Evolutionary conservation across 2,888 invertebrate species (phyloP).

Genomic region (Autographa gamma): DNA sequence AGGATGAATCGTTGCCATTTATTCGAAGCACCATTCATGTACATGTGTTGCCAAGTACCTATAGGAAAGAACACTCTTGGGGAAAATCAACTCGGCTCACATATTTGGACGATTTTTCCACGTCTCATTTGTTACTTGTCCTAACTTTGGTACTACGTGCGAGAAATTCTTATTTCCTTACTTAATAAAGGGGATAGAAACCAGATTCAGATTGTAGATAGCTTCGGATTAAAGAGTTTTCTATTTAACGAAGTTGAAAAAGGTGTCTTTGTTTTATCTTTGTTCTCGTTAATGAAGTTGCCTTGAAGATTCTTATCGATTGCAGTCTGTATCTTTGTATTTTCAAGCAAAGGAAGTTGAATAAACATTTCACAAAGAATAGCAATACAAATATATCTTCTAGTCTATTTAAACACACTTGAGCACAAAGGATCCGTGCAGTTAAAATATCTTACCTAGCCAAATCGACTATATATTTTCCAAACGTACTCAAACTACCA

Average conservation of each 20-base stretch:
- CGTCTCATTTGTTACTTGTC: slow-evolving; percentile 83
- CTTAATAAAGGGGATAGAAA: slow-evolving; percentile 68
- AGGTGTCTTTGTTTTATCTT: slow-evolving; percentile 27
- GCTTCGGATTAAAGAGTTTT: slow-evolving; percentile 41
- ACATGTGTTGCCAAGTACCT: slow-evolving; percentile 67
- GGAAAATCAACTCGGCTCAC: slow-evolving; percentile 82
- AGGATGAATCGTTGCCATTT: slow-evolving; percentile 75
- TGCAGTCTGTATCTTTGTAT: neutral
- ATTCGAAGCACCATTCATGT: slow-evolving; percentile 68
- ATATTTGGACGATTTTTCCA: slow-evolving; percentile 83
- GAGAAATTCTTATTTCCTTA: slow-evolving; percentile 71
- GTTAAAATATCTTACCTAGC: slow-evolving; percentile 57
- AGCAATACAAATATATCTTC: neutral
- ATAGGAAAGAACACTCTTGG: slow-evolving; percentile 63
- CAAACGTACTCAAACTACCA: slow-evolving; percentile 66
- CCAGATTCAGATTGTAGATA: slow-evolving; percentile 67
- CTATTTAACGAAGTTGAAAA: slow-evolving; percentile 34
- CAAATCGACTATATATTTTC: slow-evolving; percentile 58
- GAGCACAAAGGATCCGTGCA: slow-evolving; percentile 35
- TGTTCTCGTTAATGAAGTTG: slow-evolving; percentile 23
- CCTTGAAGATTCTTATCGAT: slow-evolving; percentile 30
- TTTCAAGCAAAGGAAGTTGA: neutral
- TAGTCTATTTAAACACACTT: slow-evolving; percentile 26
- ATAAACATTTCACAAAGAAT: neutral
- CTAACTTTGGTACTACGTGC: slow-evolving; percentile 77